Evolutionary conservation across 2,888 invertebrate species (phyloP), one percentile per base, ranked within the genome.

Genomic region (Plagiodera versicolora): DNA sequence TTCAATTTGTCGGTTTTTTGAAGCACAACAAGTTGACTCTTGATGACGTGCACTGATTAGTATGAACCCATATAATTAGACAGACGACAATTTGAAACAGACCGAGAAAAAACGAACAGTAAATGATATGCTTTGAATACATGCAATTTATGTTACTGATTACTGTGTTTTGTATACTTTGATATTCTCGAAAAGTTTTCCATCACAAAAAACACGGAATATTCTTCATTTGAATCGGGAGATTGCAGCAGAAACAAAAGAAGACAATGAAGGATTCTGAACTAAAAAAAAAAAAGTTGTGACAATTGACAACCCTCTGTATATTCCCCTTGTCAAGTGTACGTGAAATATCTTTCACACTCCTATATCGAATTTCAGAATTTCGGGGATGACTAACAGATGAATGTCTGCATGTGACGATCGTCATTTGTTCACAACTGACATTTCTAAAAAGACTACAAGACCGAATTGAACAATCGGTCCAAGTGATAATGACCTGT

Each of bases 71-170:
- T 50, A 50, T 28, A 50, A 24, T 50, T 17, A 50, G 17, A 30
- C 50, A 30, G 30, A 50, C 16, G 50, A 50, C 50, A 50, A 50
- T 50, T 50, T 24, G 30, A 16, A 50, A 50, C 30, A 50, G 50
- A 50, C 50, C 50, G 50, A 50, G 17, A 28, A 47, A 30, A 50
- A 50, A 39, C n/a, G 39, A 39, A 11, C 39, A 39, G 39, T 14
- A n/a, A 39, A 39, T 39, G 39, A 39, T 14, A 39, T 32, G 11
- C 2, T 32, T 6, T 11, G 32, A 39, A 39, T 6, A 3, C 6
- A 39, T 39, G 39, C 14, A 39, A 39, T 39, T 39, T 11, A 14
- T n/a, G n/a, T n/a, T 39, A 10, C 14, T 39, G 39, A 39, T 39
- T n/a, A 39, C 39, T 39, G 39, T 39, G 14, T 14, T 39, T 39